Base-by-base conservation (phyloP, 2,113 vertebrate genomes). In the Pomatorhinus ruficollis region DNA sequence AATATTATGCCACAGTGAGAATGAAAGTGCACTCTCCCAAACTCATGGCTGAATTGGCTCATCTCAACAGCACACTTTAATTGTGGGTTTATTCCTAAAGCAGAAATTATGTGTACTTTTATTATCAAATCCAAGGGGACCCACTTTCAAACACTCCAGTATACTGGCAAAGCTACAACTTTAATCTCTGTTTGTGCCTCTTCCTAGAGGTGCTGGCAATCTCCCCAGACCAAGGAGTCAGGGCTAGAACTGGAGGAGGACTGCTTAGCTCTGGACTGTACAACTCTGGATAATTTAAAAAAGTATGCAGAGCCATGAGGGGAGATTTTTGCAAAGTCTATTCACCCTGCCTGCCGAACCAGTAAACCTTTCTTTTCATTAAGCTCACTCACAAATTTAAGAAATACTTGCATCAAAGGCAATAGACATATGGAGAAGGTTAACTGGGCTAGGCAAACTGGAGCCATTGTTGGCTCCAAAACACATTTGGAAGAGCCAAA, bases 351-450 rank as follows among this genome's bases (percentile, higher is more conserved):
- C 54, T 93, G 66, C 66, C 53, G 72, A 81, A 54, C 44, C 65
- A 93, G 65, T 79, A 94, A 95, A 95, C 81, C 85, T 90, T 96
- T 83, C 50, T 74, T 93, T 96, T 85, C 2, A 10, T 72, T 76
- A 90, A 89, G 60, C 33, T 53, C 37, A n/a, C 71, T 94, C 85
- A 64, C 42, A 78, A 80, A 79, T 82, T 87, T 79, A 71, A 95
- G 75, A 86, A 95, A 77, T 69, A 53, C 37, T 93, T 59, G 47
- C 53, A 93, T 94, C 66, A 95, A 89, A 97, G 90, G 70, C 81
- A 82, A 33, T 33, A 84, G 83, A 83, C 97, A 96, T 96, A 89
- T 93, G 97, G 96, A 96, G 93, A 92, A 92, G 63, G 78, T 97
- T 97, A 96, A 63, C 61, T 77, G 86, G 88, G 50, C 88, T 93